Evolutionary conservation across 2,113 vertebrate genomes (phyloP).

Genomic region (Cryptomyrus ogoouensis): DNA sequence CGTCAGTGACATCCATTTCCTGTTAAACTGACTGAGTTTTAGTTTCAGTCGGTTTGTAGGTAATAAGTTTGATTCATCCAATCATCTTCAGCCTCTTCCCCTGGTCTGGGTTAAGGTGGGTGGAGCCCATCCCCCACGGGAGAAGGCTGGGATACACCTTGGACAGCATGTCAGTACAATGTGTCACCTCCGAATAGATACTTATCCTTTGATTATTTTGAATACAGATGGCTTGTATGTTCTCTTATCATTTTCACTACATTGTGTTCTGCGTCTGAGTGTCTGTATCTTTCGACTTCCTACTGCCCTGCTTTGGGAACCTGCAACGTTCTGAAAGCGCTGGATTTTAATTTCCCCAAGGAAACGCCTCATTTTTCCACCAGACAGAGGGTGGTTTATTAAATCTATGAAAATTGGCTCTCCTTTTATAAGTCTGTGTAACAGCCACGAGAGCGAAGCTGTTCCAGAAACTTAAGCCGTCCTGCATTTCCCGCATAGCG

Average conservation of each 20-base stretch:
- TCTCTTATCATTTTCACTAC: not conserved
- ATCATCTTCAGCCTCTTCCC: not conserved
- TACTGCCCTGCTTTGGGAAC: not conserved
- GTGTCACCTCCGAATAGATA: not conserved
- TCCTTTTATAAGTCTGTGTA: not conserved
- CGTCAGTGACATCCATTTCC: not conserved
- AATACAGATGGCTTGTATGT: not conserved
- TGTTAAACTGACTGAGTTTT: not conserved
- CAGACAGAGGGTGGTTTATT: slow-evolving; percentile 3
- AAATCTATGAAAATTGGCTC: not conserved
- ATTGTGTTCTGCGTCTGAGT: not conserved
- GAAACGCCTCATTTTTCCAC: slow-evolving; percentile 46
- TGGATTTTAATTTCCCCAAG: slow-evolving; percentile 16
- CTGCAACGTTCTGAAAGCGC: not conserved
- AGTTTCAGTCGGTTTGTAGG: not conserved
- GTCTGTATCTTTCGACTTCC: not conserved
- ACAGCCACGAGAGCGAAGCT: not conserved
- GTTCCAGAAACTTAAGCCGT: not conserved
- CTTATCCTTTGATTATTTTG: not conserved
- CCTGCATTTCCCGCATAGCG: not conserved
- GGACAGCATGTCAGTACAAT: not conserved
- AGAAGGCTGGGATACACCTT: not conserved
- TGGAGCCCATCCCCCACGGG: not conserved
- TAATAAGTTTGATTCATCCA: not conserved
- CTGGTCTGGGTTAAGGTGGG: not conserved